phyloP scores from a whole-genome alignment of 2,113 vertebrate species.

The Scatophagus argus region DNA sequence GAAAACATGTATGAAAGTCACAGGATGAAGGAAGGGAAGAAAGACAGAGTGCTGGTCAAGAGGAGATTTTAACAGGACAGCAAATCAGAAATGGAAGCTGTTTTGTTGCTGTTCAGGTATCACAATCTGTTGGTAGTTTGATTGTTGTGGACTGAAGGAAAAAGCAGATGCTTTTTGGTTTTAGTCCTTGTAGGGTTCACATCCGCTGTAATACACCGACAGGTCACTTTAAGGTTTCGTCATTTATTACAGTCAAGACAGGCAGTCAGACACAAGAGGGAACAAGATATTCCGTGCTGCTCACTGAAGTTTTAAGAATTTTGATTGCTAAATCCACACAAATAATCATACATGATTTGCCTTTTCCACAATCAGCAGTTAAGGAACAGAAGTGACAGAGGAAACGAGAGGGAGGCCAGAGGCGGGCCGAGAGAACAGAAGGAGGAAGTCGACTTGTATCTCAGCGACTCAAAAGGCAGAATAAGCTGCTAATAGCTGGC shows the following conservation, averaged over 20 bases:
- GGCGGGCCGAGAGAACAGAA: neutral
- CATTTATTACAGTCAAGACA: too few species aligned
- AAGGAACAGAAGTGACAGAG: neutral
- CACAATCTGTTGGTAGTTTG: neutral
- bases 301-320: neutral
- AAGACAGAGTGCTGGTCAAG: neutral
- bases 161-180: neutral
- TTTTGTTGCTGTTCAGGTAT: too few species aligned
- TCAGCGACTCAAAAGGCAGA: constrained; percentile 26
- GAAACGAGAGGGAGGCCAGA: constrained; percentile 15
- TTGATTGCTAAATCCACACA: neutral
- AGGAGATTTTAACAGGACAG: too few species aligned
- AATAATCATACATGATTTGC: neutral
- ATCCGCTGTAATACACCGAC: too few species aligned
- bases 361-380: neutral
- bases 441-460: neutral
- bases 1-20: neutral
- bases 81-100: too few species aligned
- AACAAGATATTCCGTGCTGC: neutral
- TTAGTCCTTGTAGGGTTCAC: neutral
- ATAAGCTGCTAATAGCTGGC: constrained; percentile 24
- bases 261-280: neutral
- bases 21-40: neutral
- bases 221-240: too few species aligned
- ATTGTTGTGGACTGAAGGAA: neutral